Base-by-base conservation (phyloP, 2,113 vertebrate species). In the Chionodraco myersi region DNA sequence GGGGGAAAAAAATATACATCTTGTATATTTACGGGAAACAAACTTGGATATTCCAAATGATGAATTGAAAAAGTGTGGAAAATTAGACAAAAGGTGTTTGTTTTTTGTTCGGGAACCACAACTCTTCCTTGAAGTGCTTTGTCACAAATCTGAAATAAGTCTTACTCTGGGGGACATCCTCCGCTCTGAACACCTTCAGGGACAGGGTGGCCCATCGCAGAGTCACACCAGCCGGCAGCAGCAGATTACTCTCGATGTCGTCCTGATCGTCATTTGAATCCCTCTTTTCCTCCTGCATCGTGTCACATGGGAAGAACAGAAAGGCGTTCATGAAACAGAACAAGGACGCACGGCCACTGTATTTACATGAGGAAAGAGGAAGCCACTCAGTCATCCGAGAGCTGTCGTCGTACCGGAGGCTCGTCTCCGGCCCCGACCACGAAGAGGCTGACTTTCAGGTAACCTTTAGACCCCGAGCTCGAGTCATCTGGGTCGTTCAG, bases 401-500 rank as follows among this genome's bases (percentile, higher is more conserved):
- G 45, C n/a, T 23, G 44, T 14, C 3, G 34, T 62, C 65, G 0
- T 93, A 99, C 98, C 69, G 97, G 97, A 11, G 96, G 96, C 47
- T 99, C 97, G 49, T 99, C 98, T 85, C 98, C 97, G 0, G 95
- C 93, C 63, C 97, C 98, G 13, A 99, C 85, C 4, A 99, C 91
- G 57, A 98, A 97, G 92, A 99, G 96, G 95, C 97, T 99, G 93
- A 98, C 96, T 98, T 99, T 99, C 75, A 99, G 91, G 90, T 99
- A 99, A 9, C 98, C 98, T 92, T 96, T 99, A 6, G 97, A 94
- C 30, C 96, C 96, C 6, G 96, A 97, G 91, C 92, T 98, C 66
- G 95, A 71, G 66, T 99, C 97, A 87, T 99, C 97, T 0, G 96
- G 96, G 80, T 98, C 97, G 78, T 90, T 97, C 83, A 99, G 87